Conservation (phyloP, 2,113 vertebrate genomes). For the Sinocyclocheilus maitianheensis region DNA sequence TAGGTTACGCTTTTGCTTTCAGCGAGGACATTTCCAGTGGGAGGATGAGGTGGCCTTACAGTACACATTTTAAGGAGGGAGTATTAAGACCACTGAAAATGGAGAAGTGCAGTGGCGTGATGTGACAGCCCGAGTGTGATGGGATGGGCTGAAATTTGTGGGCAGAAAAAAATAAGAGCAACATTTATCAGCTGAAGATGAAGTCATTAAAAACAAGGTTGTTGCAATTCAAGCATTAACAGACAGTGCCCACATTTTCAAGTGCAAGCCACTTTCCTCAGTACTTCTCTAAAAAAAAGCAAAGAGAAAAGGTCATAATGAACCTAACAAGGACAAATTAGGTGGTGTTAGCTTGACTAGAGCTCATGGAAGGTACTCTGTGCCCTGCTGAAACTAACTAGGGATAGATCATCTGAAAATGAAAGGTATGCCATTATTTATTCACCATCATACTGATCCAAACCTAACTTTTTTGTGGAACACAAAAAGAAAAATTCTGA, state of each 20-base stretch:
- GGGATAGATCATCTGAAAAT: not conserved
- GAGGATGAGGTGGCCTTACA: slow-evolving; percentile 23
- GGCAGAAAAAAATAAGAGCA: not conserved
- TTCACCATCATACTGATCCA: not conserved
- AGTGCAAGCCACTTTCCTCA: not conserved
- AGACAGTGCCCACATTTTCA: not conserved
- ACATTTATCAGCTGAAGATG: not conserved
- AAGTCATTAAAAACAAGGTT: not conserved
- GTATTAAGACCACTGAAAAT: not conserved
- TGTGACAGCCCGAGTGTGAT: not conserved
- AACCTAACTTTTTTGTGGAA: not conserved
- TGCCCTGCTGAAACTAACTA: not conserved
- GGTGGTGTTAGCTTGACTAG: not conserved
- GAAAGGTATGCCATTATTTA: not conserved
- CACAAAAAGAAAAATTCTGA: not conserved
- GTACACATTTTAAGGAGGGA: not conserved
- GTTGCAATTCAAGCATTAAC: not conserved
- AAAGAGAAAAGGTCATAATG: not conserved
- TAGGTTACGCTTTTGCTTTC: slow-evolving; percentile 34
- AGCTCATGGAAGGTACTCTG: not conserved
- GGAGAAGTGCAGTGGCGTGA: not conserved
- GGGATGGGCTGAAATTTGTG: not conserved
- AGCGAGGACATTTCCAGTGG: slow-evolving; percentile 11
- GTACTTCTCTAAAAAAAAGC: too few relatives aligned
- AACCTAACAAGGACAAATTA: not conserved